Evolutionary conservation across 2,113 vertebrate species (phyloP).

Genomic region (Petaurus breviceps): DNA sequence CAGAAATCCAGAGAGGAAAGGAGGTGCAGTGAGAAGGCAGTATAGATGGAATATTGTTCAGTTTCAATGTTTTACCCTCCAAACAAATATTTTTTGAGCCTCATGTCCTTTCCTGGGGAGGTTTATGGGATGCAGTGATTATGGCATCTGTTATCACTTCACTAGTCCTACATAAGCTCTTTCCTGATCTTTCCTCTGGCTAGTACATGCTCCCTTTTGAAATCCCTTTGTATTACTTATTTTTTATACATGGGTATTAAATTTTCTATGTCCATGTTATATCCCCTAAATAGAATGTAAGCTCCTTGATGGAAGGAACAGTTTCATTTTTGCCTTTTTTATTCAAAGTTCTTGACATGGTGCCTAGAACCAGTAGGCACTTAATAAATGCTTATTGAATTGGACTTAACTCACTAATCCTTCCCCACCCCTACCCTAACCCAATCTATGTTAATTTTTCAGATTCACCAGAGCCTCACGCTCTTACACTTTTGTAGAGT

Average conservation of each 20-base stretch:
- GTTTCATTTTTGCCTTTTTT: not conserved
- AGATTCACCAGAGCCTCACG: not conserved
- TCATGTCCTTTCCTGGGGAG: not conserved
- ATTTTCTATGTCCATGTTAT: too few species aligned
- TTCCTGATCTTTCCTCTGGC: too few species aligned
- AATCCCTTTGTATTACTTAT: not conserved
- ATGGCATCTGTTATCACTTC: not conserved
- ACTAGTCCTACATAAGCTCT: not conserved
- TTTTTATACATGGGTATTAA: not conserved
- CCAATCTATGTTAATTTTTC: not conserved
- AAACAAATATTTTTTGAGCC: not conserved
- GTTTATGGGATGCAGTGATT: not conserved
- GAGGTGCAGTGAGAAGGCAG: not conserved
- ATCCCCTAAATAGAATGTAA: constrained; percentile 1
- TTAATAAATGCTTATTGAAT: not conserved
- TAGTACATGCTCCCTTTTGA: not conserved
- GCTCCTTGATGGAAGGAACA: not conserved
- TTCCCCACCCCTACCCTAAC: not conserved
- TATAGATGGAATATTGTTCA: not conserved
- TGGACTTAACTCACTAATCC: not conserved
- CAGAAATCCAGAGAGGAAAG: not conserved
- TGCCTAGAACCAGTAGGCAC: not conserved
- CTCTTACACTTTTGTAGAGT: not conserved
- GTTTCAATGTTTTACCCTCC: not conserved
- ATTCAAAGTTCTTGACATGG: not conserved